A percentile compares a stretch with the other conserved stretches of the same genome.
Conservation (phyloP, 2,113 vertebrate species). For the Orthonyx spaldingii region DNA sequence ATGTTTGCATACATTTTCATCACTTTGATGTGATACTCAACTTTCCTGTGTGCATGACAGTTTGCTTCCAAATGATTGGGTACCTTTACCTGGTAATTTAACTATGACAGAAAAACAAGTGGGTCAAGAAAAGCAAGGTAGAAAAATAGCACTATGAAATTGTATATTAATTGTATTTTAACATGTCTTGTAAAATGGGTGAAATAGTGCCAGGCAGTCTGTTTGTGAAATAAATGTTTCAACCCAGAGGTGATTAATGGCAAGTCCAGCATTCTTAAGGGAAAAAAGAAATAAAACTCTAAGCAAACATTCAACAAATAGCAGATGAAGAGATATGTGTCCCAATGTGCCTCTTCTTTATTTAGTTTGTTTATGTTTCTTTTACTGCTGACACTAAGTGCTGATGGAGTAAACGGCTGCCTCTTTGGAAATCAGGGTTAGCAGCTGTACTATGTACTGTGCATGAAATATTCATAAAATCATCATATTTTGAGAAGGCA, state of each 20-base stretch:
- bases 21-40: background rate
- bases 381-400: conserved; percentile 7
- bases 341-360: conserved; percentile 4
- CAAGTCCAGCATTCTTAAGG: background rate
- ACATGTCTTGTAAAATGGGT: background rate
- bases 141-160: background rate
- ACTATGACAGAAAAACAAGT: background rate
- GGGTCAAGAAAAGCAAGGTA: background rate
- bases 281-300: conserved; percentile 12
- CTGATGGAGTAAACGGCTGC: background rate
- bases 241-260: background rate
- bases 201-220: background rate
- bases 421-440: conserved; percentile 30
- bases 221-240: background rate
- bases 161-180: background rate
- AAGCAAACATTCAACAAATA: conserved; percentile 13
- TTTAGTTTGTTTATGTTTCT: conserved; percentile 23
- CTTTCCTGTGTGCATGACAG: background rate
- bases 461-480: conserved; percentile 42
- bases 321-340: background rate
- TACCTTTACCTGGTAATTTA: background rate
- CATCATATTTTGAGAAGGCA: background rate
- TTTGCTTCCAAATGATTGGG: background rate
- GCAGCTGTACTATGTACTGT: background rate
- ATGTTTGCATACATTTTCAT: background rate